phyloP scores from a whole-genome alignment of 2,797 vertebrate genomes.

The Syngnathus acus region DNA sequence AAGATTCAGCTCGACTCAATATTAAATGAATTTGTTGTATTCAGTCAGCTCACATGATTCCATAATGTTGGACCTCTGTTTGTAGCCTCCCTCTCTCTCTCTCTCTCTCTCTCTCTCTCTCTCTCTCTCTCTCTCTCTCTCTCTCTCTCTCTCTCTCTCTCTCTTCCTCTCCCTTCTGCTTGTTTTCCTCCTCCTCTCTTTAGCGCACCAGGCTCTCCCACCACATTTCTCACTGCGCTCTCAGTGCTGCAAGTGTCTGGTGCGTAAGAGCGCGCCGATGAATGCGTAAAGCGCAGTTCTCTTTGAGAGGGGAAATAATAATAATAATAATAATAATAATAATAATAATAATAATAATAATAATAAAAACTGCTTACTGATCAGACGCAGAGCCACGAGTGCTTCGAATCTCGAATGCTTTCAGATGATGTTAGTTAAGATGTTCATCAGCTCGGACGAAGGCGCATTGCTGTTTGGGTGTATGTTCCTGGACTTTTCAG shows the following conservation, averaged over 20 bases:
- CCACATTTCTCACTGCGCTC: constrained; percentile 59
- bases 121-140: constrained; percentile 29
- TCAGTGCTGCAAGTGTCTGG: constrained; percentile 48
- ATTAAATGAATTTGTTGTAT: too few species aligned
- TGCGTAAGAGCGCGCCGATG: constrained; percentile 63
- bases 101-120: constrained; percentile 21
- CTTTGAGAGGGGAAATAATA: constrained; percentile 22
- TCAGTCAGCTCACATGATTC: constrained; percentile 12
- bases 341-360: not conserved
- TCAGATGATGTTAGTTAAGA: constrained; percentile 44
- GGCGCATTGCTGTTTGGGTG: constrained; percentile 54
- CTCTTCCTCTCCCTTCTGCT: constrained; percentile 31
- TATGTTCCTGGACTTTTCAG: constrained; percentile 59
- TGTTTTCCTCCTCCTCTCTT: constrained; percentile 41
- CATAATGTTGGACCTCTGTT: constrained; percentile 16
- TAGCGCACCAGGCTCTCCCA: constrained; percentile 59
- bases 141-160: constrained; percentile 21
- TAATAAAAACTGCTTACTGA: constrained; percentile 22
- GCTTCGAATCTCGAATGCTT: not conserved
- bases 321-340: not conserved
- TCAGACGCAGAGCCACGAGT: constrained; percentile 13
- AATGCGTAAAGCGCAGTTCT: constrained; percentile 40
- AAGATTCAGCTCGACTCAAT: not conserved
- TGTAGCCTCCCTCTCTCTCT: constrained; percentile 14
- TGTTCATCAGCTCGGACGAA: constrained; percentile 53